Conservation (phyloP, 2,888 invertebrate genomes). For the Lasioglossum oenotherae region DNA sequence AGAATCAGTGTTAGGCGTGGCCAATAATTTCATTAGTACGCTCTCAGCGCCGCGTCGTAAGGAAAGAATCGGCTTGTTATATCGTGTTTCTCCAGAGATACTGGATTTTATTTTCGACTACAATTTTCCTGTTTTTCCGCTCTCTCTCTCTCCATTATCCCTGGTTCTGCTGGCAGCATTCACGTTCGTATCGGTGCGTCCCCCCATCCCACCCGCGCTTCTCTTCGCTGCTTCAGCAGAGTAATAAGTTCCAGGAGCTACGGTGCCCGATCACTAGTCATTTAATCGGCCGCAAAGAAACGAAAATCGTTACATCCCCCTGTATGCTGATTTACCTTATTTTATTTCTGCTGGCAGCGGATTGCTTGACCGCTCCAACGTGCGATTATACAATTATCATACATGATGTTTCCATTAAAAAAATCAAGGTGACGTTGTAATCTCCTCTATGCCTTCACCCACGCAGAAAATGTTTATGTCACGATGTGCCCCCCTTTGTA, state of each 20-base stretch:
- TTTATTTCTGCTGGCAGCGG: conserved; percentile 8
- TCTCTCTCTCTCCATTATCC: conserved; percentile 28
- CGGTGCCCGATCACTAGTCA: conserved; percentile 47
- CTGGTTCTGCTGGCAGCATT: conserved; percentile 6
- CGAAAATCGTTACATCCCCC: conserved; percentile 56
- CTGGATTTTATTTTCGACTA: conserved; percentile 24
- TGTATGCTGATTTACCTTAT: conserved; percentile 34
- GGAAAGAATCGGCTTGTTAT: background rate
- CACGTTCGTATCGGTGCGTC: conserved; percentile 13
- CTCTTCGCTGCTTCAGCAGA: conserved; percentile 20
- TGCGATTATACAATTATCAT: too few species aligned
- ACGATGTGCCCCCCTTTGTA: too few species aligned
- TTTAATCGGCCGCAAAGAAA: conserved; percentile 54
- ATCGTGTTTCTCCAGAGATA: too few species aligned
- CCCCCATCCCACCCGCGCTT: conserved; percentile 39
- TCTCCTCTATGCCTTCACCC: too few species aligned
- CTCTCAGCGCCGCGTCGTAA: background rate
- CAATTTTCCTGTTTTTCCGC: background rate
- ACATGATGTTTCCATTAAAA: too few species aligned
- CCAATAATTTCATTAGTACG: background rate
- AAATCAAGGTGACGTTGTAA: too few species aligned
- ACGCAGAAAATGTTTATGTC: too few species aligned
- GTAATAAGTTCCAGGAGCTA: conserved; percentile 50
- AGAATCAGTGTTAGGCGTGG: background rate
- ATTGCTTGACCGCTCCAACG: too few species aligned